Percentiles rank a stretch among this genome's conserved stretches.
Evolutionary conservation across 2,113 vertebrate species (phyloP).

Genomic region (Pollimyrus isidori): DNA sequence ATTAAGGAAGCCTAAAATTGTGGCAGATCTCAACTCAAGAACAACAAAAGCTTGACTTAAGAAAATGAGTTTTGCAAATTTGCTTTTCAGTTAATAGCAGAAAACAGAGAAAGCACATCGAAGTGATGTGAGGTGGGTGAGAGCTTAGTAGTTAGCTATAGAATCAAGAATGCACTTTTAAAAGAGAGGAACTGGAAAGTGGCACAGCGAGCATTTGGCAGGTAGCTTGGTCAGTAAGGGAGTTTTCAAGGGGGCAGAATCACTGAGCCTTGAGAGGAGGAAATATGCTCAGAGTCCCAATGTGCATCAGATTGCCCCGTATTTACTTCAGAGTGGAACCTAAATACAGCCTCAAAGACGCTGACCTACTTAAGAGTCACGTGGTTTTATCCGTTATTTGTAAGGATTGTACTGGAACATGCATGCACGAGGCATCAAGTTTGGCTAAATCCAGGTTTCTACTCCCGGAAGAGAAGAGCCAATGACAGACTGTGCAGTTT

Average conservation of each 20-base stretch:
- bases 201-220: background rate
- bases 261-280: background rate
- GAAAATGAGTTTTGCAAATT: background rate
- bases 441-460: background rate
- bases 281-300: background rate
- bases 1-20: too few species aligned
- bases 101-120: background rate
- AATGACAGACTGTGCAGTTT: background rate
- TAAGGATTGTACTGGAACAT: background rate
- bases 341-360: background rate
- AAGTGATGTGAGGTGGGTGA: background rate
- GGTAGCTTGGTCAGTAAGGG: background rate
- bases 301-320: background rate
- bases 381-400: background rate
- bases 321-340: background rate
- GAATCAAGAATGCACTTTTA: background rate
- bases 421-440: background rate
- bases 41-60: too few species aligned
- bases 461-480: background rate
- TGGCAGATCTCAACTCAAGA: too few species aligned
- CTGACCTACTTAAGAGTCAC: background rate
- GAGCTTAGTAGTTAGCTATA: background rate
- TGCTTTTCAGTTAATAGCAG: background rate
- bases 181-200: background rate
- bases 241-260: background rate